Evolutionary conservation across 2,797 vertebrate genomes (phyloP).

Genomic region (Ataeniobius toweri): DNA sequence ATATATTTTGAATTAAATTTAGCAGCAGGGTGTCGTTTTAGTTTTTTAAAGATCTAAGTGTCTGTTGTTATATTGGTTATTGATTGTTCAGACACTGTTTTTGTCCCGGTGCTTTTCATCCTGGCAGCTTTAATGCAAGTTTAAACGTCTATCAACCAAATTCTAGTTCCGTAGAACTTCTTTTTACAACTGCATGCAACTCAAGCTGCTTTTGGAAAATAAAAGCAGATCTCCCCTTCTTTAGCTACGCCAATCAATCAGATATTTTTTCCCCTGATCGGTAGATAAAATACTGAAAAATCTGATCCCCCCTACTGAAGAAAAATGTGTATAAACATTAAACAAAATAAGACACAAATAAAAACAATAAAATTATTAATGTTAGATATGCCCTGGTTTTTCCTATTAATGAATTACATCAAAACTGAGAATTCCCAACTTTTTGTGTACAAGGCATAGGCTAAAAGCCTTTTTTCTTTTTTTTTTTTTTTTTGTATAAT

Average conservation of each 20-base stretch:
- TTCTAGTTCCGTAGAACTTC: not conserved
- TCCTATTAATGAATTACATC: not conserved
- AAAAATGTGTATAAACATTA: not conserved
- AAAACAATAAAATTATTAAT: not conserved
- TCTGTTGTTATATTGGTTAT: not conserved
- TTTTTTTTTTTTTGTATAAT: not conserved
- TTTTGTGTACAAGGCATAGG: not conserved
- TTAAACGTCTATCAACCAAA: not conserved
- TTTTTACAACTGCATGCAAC: not conserved
- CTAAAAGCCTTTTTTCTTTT: not conserved
- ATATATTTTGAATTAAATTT: not conserved
- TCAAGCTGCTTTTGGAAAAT: not conserved
- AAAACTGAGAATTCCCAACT: not conserved
- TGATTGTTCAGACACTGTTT: not conserved
- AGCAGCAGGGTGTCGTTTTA: not conserved
- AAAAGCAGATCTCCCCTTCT: not conserved
- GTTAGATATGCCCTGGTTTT: not conserved
- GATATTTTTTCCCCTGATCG: not conserved
- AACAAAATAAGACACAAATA: not conserved
- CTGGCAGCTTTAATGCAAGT: conserved; percentile 1
- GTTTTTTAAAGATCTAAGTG: not conserved
- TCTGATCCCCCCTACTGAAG: not conserved
- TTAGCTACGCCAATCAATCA: not conserved
- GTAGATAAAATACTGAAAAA: not conserved
- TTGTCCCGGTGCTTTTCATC: not conserved